Base-by-base conservation (phyloP, 2,888 invertebrate species). In the Anticlea derivata region DNA sequence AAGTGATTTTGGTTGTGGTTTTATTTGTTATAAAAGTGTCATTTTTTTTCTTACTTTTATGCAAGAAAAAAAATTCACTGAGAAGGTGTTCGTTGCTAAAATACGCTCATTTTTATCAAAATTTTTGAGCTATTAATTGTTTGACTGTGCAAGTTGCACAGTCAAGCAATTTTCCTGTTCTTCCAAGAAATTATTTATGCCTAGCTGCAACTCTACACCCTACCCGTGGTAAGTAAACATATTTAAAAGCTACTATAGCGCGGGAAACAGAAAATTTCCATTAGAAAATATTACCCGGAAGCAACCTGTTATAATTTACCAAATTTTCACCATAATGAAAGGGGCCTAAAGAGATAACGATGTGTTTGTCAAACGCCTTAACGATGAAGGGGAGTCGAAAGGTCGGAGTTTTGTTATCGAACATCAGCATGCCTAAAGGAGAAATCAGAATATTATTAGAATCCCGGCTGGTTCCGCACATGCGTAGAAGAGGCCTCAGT, bases 381-480 rank as follows among this genome's bases (percentile, higher is more conserved):
- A 66, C 63, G 63, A 65, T 65, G 68, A 68, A 73, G 64, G 66
- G 63, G 61, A 63, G 66, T 62, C 58, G 47, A 69, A 75, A 75
- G 77, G 77, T 74, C 71, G 68, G 65, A 70, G 77, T 75, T 80
- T 77, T 77, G 79, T 78, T 80, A 79, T 73, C 68, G 62, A 70
- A 68, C 78, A 86, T 87, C 84, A 86, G 74, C 79, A 86, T 87
- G 80, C 80, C 83, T 83, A 83, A 83, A 83, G 70, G 78, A 80
- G 78, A 80, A 85, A 87, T 86, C 84, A 79, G 81, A 83, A 86
- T 83, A 83, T 80, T 80, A 86, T 81, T 78, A 79, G 71, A 72
- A 75, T 61, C 66, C 65, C 63, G 50, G 50, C 58, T 63, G 60
- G 66, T 65, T 82, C 80, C 81, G 89, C 88, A 83, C 90, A 88